These are phyloP conservation scores for Hypanus sabinus DNA, from an alignment of 2,113 vertebrate species.

Conservation along the genomic window DNA sequence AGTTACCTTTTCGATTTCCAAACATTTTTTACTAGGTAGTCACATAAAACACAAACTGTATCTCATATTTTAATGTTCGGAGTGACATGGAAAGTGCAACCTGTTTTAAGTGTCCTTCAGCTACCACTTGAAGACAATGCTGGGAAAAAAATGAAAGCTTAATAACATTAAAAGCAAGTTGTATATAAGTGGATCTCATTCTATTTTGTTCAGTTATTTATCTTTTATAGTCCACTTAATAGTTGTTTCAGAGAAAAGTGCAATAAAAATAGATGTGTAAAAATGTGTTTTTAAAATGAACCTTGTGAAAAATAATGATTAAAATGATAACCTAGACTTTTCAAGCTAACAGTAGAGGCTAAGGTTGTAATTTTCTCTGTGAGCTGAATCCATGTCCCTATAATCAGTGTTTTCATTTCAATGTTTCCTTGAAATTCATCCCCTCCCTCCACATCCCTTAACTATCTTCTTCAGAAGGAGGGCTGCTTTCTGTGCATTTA, in stretches of 20 bases:
- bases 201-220: not conserved
- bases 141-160: not conserved
- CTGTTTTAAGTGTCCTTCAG: not conserved
- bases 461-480: not conserved
- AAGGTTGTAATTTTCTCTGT: not conserved
- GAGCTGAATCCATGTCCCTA: not conserved
- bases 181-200: not conserved
- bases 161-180: not conserved
- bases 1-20: too few species aligned
- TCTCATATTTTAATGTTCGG: not conserved
- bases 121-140: not conserved
- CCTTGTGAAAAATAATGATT: not conserved
- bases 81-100: not conserved
- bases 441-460: not conserved
- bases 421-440: not conserved
- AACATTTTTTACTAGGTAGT: not conserved
- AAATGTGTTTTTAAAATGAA: conserved; percentile 4
- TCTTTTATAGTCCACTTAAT: conserved; percentile 19
- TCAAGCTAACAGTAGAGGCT: not conserved
- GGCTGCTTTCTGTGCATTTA: not conserved
- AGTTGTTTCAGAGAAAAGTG: not conserved
- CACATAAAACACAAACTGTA: too few species aligned
- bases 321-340: not conserved
- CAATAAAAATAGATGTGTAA: conserved; percentile 6
- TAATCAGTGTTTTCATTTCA: not conserved